Conservation (phyloP, 2,113 vertebrate species). For the Poecilia latipinna region DNA sequence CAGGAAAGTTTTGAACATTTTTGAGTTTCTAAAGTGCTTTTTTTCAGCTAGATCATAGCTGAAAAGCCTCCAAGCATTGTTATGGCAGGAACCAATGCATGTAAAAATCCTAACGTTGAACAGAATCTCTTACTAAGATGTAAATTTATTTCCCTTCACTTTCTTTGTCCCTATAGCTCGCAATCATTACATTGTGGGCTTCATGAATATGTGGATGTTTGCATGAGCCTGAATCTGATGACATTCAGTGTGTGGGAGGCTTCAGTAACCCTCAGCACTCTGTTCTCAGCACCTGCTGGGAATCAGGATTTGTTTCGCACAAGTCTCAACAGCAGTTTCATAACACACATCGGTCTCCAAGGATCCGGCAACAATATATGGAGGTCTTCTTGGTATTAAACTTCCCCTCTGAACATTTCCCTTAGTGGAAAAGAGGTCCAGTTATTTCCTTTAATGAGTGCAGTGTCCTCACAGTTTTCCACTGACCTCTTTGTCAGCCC, state of each 20-base stretch:
- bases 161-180: not conserved
- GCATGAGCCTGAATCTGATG: constrained; percentile 59
- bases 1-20: too few species aligned
- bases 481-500: not conserved
- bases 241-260: constrained; percentile 72
- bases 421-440: not conserved
- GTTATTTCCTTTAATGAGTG: constrained; percentile 23
- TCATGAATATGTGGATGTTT: constrained; percentile 48
- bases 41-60: too few species aligned
- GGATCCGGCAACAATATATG: constrained; percentile 32
- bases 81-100: too few species aligned
- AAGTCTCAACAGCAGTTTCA: constrained; percentile 36
- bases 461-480: constrained; percentile 5
- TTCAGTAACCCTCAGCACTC: constrained; percentile 59
- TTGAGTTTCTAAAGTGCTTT: too few species aligned
- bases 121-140: constrained; percentile 23
- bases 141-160: constrained; percentile 1
- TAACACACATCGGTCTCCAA: constrained; percentile 45
- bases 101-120: not conserved
- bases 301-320: constrained; percentile 61
- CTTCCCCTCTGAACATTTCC: constrained; percentile 28
- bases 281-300: constrained; percentile 74
- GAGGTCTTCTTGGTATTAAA: constrained; percentile 42
- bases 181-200: constrained; percentile 15
- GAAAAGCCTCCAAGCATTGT: too few species aligned